Conservation (phyloP, 2,888 invertebrate species). For the Proisotoma minuta region DNA sequence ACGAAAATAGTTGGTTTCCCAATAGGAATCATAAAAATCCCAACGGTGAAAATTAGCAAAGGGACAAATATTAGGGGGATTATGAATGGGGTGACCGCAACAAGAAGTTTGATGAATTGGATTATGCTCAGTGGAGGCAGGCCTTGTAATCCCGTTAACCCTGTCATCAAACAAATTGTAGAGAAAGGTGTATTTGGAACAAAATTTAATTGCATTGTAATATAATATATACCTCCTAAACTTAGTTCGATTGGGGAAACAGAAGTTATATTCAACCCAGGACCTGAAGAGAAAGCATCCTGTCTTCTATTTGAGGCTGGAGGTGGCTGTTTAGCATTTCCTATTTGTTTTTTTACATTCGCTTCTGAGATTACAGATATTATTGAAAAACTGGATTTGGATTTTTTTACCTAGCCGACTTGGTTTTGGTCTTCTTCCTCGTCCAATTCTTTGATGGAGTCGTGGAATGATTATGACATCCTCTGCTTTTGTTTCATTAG, state of each 20-base stretch:
- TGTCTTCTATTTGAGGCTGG: too few relatives aligned
- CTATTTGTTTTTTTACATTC: too few relatives aligned
- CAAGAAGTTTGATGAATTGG: slow-evolving; percentile 27
- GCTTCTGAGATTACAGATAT: too few relatives aligned
- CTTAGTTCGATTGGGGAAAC: slow-evolving; percentile 32
- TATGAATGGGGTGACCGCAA: slow-evolving; percentile 30
- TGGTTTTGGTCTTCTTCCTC: too few relatives aligned
- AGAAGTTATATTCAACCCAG: slow-evolving; percentile 12
- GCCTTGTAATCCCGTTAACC: slow-evolving; percentile 28
- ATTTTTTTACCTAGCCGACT: too few relatives aligned
- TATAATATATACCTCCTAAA: slow-evolving; percentile 22
- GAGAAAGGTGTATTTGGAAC: background rate
- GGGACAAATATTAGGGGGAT: slow-evolving; percentile 33
- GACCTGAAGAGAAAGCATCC: background rate
- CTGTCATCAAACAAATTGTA: background rate
- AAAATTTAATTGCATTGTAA: too few relatives aligned
- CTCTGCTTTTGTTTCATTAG: too few relatives aligned
- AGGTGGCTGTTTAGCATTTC: too few relatives aligned
- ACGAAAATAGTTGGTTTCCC: slow-evolving; percentile 16
- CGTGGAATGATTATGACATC: too few relatives aligned
- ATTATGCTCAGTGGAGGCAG: slow-evolving; percentile 25
- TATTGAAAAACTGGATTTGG: too few relatives aligned
- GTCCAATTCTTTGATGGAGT: too few relatives aligned
- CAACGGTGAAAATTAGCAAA: slow-evolving; percentile 30
- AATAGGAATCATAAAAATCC: slow-evolving; percentile 33